Conservation (phyloP, 2,797 vertebrate genomes). For the Garrulus glandarius region DNA sequence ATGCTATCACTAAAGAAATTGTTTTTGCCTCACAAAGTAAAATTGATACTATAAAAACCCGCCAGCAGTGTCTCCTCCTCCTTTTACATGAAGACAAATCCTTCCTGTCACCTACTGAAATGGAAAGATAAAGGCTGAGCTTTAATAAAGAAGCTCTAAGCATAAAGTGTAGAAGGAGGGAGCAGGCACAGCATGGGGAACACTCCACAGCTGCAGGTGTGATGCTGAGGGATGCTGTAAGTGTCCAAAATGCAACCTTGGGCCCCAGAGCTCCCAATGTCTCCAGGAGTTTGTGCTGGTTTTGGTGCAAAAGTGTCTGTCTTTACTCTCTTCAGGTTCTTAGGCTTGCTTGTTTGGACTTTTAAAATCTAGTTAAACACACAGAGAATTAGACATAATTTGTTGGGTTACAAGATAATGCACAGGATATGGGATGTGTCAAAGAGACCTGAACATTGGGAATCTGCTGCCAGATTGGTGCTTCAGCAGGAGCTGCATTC, state of each 20-base stretch:
- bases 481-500: neutral
- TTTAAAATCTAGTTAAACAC: neutral
- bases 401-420: neutral
- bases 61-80: constrained; percentile 58
- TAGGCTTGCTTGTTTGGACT: neutral
- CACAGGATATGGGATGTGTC: neutral
- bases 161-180: neutral
- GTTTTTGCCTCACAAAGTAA: constrained; percentile 74
- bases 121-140: constrained; percentile 62
- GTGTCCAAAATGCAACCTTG: neutral
- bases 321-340: neutral
- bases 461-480: neutral
- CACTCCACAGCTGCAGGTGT: neutral
- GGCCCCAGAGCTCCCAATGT: neutral
- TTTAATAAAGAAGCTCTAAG: constrained; percentile 59
- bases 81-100: constrained; percentile 61
- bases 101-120: constrained; percentile 62
- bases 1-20: constrained; percentile 75
- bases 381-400: neutral
- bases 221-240: neutral
- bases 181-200: neutral
- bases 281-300: neutral
- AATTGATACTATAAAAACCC: constrained; percentile 68
- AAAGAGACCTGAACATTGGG: rapidly evolving
- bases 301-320: neutral